These are phyloP conservation scores for Mus musculus DNA, from an alignment of 2,113 vertebrate genomes.

Conservation along the genomic window GRCm39 chr1:30394501-30395000, in stretches of 20 bases:
- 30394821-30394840: not conserved
- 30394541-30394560: not conserved
- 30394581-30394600: not conserved
- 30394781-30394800: not conserved
- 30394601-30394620: not conserved
- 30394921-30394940: not conserved
- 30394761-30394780: not conserved
- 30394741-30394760: not conserved
- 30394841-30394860: not conserved
- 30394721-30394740: conserved; percentile 8
- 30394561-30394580: not conserved
- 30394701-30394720: not conserved
- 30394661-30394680: conserved; percentile 19
- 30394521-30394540: not conserved
- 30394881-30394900: not conserved
- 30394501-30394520: not conserved
- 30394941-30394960: not conserved
- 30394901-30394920: not conserved
- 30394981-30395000: not conserved
- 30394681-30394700: conserved; percentile 1
- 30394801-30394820: not conserved
- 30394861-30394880: not conserved
- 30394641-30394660: not conserved
- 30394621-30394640: not conserved
- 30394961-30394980: not conserved